Base-by-base conservation (phyloP, 2,888 invertebrate species). In the Noctuana brunneofusca region DNA sequence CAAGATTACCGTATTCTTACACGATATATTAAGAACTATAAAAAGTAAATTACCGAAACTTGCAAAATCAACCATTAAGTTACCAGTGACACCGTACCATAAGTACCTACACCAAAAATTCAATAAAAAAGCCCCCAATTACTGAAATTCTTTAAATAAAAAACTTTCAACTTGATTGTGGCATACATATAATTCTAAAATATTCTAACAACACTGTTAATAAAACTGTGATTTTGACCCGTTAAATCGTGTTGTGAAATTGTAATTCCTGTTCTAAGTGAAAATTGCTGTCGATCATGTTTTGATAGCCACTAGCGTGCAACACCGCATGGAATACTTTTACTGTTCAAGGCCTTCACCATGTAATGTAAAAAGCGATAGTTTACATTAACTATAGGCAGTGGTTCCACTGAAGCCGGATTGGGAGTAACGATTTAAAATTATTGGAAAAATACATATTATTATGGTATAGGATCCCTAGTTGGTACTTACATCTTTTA, bases 171-270 rank as follows among this genome's bases (percentile, higher is more conserved):
- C 14, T 38, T 14, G 14, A 14, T 3, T 4, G 3, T 14, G 38
- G n/a, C 14, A 14, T 14, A 32, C 38, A 38, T 9, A 38, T 14
- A 38, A 18, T 2, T n/a, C n/a, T n/a, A n/a, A n/a, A n/a, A n/a
- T n/a, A 43, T n/a, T 6, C 22, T 9, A 12, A 48, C 22, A 22
- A 18, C 48, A 54, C 35, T 27, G 24, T 46, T 38, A n/a, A 32
- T 41, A 46, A 52, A 66, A 64, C 69, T 69, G 71, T 77, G 75
- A 75, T 75, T 70, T 55, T 54, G 65, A 68, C 74, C 74, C 68
- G 75, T 78, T 77, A 78, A 78, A 76, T 72, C 66, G 71, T 32
- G 30, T 56, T 56, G 8, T 57, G 32, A 57, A 49, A 49, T 49
- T 14, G 20, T 35, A 14, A 49, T 35, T 57, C 3, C 6, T 49